Evolutionary conservation across 2,113 vertebrate species (phyloP), one percentile per base, ranked within the genome.

Genomic region (Sceloporus tristichus): DNA sequence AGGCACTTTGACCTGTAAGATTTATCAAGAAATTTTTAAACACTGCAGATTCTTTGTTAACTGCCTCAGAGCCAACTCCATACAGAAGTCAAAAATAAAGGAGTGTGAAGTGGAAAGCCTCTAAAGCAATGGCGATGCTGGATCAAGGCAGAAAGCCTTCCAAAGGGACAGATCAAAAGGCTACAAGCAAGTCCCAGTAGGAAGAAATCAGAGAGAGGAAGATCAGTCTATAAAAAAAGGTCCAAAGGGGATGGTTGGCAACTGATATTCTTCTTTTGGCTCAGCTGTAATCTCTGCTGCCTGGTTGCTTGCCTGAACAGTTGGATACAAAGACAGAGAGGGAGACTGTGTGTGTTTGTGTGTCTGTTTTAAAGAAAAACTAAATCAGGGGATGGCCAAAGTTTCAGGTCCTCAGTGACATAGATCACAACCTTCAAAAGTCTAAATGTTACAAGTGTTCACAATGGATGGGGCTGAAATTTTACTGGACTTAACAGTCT

Each of bases 1-100:
- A 90, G 14, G 13, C 42, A 81, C 18, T 87, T 93, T 1, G 70
- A 82, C 56, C 85, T 85, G 9, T 7, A 86, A 86, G 16, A 84
- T 42, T 54, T 71, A 80, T 40, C 38, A 71, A 79, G 89, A 4
- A 27, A 91, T 83, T 7, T 11, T 3, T 34, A 6, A 84, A 34
- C 23, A 70, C 23, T 68, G 65, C 56, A 54, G 40, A 62, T 70
- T 18, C 65, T 62, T 78, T 88, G 21, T 84, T 84, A 88, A 84
- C 87, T 84, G 13, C 68, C 25, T 78, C 48, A 23, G n/a, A 21
- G n/a, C 48, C 5, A 48, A 68, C n/a, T 62, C 16, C 21, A 42
- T 14, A 68, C 74, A 88, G 23, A 56, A 66, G 40, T 27, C 54
- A 29, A 62, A 84, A 79, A 48, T 34, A 84, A 40, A 80, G 66